These are phyloP conservation scores for Eulemur rubriventer DNA, from an alignment of 2,797 vertebrate species.

Conservation along the genomic window DNA sequence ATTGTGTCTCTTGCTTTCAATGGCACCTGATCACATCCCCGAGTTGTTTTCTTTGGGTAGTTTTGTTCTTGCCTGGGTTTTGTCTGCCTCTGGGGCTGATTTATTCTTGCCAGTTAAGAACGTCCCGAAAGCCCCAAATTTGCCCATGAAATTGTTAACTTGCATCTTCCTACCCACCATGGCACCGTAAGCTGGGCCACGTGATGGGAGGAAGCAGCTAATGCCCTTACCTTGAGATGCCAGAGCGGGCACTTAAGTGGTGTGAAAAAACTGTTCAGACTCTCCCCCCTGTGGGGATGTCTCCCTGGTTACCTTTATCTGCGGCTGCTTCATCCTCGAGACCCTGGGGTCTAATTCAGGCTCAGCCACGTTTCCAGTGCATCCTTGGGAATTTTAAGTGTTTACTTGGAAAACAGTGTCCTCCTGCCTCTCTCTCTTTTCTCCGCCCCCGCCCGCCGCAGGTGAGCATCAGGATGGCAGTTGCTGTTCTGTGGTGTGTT, in stretches of 20 bases:
- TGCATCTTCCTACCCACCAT: constrained; percentile 27
- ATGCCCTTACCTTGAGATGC: constrained; percentile 56
- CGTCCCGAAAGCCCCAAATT: constrained; percentile 45
- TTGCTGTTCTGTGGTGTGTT: not conserved
- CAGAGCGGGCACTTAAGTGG: not conserved
- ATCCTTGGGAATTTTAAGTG: constrained; percentile 47
- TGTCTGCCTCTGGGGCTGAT: constrained; percentile 27
- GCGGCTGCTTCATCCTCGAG: not conserved
- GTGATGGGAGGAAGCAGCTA: not conserved
- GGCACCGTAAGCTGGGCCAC: not conserved
- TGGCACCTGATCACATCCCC: constrained; percentile 55
- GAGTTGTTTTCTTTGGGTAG: constrained; percentile 41
- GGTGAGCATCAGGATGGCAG: not conserved
- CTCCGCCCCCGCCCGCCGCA: not conserved
- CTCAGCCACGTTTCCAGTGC: not conserved
- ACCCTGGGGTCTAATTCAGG: constrained; percentile 17
- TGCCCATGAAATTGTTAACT: constrained; percentile 59
- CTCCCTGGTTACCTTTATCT: constrained; percentile 67
- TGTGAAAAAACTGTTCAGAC: not conserved
- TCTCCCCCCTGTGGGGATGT: not conserved
- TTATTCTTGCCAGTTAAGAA: constrained; percentile 54
- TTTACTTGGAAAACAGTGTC: constrained; percentile 21
- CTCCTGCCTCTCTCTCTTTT: not conserved
- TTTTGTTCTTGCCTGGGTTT: constrained; percentile 28
- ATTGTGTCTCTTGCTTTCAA: constrained; percentile 53